Evolutionary conservation across 1,140 invertebrate genomes (phyloP).

Genomic region (Brachionus rotundiformis): DNA sequence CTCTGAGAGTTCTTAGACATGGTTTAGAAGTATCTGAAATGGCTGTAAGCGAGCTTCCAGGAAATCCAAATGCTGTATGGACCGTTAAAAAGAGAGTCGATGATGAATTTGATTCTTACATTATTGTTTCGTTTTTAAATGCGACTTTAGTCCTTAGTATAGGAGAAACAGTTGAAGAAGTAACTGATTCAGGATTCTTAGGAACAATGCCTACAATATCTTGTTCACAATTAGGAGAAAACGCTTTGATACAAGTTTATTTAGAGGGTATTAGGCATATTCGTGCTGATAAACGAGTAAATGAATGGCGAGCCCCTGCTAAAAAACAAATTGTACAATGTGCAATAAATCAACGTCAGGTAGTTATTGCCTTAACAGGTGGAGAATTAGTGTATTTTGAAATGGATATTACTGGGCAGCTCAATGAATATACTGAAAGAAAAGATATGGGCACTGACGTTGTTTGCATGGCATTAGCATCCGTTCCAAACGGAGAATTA

Average conservation of each 20-base stretch:
- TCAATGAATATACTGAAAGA: conserved; percentile 95
- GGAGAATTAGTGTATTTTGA: conserved; percentile 99
- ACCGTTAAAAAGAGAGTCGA: conserved; percentile 93
- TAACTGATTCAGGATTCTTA: conserved; percentile 96
- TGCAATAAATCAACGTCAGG: conserved; percentile 96
- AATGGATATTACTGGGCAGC: conserved; percentile 95
- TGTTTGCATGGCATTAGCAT: conserved; percentile 95
- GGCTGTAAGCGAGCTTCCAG: conserved; percentile 97
- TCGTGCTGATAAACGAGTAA: conserved; percentile 90
- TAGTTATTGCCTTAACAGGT: conserved; percentile 93
- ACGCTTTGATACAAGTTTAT: conserved; percentile 96
- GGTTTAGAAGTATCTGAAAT: conserved; percentile 95
- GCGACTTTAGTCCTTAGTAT: conserved; percentile 98
- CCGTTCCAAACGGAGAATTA: conserved; percentile 90
- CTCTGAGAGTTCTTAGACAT: conserved; percentile 87
- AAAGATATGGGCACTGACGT: conserved; percentile 95
- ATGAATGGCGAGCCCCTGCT: conserved; percentile 97
- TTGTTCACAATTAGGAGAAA: conserved; percentile 93
- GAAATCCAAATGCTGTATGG: conserved; percentile 99
- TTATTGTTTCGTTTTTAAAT: conserved; percentile 99
- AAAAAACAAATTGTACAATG: conserved; percentile 96
- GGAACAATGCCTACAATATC: conserved; percentile 95
- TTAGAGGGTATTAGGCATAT: conserved; percentile 98
- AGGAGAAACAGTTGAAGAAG: conserved; percentile 99
- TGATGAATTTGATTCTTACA: conserved; percentile 91